These are phyloP conservation scores for Chydorus sphaericus DNA, from an alignment of 2,888 invertebrate genomes.

Conservation along the genomic window DNA sequence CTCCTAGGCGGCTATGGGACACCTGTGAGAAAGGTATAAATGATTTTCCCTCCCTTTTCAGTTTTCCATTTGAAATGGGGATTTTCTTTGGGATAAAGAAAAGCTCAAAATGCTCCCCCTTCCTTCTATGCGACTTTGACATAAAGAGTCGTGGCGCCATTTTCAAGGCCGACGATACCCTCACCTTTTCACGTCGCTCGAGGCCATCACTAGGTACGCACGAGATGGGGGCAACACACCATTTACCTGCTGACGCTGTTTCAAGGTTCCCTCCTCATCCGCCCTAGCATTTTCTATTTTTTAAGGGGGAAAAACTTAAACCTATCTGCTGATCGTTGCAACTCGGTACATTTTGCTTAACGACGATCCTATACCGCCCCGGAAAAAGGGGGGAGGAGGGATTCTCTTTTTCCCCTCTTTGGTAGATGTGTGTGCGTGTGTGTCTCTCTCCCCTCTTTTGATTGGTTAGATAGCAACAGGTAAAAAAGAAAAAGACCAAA, in stretches of 20 bases:
- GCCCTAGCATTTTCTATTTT: too few relatives aligned
- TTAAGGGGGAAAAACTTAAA: too few relatives aligned
- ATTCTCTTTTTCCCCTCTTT: not conserved
- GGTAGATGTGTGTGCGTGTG: not conserved
- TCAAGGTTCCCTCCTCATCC: not conserved
- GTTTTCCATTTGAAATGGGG: not conserved
- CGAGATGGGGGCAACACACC: not conserved
- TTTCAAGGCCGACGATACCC: conserved; percentile 12
- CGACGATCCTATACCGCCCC: too few relatives aligned
- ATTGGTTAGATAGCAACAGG: too few relatives aligned
- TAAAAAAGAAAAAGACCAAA: not conserved
- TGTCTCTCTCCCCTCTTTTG: too few relatives aligned
- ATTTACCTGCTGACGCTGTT: conserved; percentile 3
- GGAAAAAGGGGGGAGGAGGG: conserved; percentile 1
- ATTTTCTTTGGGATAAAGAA: not conserved
- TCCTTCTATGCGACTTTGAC: not conserved
- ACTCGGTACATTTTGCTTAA: too few relatives aligned
- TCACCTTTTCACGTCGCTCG: not conserved
- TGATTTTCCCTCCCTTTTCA: not conserved
- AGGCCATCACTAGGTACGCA: not conserved
- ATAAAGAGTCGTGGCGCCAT: conserved; percentile 2
- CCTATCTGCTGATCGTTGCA: too few relatives aligned
- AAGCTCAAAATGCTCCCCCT: not conserved
- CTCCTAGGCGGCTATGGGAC: conserved; percentile 15
- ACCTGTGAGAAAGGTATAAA: conserved; percentile 12